These are phyloP conservation scores for Notarius lentiginosus DNA, from an alignment of 2,113 vertebrate species.

Conservation along the genomic window DNA sequence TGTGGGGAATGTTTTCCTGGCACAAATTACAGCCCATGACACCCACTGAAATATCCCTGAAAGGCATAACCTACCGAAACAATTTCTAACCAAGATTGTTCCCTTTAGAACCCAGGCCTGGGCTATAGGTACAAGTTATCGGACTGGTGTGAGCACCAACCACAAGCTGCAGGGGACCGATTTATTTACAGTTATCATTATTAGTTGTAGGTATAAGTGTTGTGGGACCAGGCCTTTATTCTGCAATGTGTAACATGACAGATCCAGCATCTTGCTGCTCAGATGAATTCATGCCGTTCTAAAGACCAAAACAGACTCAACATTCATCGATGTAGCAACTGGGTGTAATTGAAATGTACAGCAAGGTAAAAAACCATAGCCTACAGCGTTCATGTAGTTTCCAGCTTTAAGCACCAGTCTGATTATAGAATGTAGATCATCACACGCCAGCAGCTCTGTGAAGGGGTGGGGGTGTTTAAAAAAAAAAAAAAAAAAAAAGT, in stretches of 20 bases:
- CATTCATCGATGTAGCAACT: background rate
- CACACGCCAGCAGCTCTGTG: slow-evolving; percentile 76
- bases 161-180: too few species aligned
- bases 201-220: too few species aligned
- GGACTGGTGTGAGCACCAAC: too few species aligned
- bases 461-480: background rate
- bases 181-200: too few species aligned
- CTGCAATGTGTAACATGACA: background rate
- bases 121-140: too few species aligned
- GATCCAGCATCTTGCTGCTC: background rate
- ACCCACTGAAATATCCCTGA: background rate
- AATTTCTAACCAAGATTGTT: background rate
- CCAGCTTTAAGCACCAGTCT: slow-evolving; percentile 79
- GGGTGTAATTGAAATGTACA: background rate
- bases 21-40: background rate
- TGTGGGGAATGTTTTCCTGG: background rate
- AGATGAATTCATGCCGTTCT: background rate
- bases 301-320: background rate
- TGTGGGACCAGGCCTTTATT: too few species aligned
- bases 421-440: slow-evolving; percentile 79
- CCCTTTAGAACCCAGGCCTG: background rate
- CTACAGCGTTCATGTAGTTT: slow-evolving; percentile 82
- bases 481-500: background rate
- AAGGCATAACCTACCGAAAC: background rate
- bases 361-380: slow-evolving; percentile 21